Conservation (phyloP, 2,888 invertebrate genomes). For the Tenthredo distinguenda region DNA sequence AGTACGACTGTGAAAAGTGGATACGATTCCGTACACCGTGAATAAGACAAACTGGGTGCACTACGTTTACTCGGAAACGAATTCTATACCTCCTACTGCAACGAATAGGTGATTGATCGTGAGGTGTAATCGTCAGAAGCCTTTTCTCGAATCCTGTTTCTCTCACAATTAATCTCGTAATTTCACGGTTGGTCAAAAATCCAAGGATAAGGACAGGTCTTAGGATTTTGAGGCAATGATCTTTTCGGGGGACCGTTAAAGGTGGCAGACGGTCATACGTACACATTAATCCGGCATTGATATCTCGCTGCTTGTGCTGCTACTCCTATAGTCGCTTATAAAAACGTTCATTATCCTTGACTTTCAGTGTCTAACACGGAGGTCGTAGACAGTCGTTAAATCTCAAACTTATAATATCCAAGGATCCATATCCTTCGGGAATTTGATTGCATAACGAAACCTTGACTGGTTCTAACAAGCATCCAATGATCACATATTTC, state of each 20-base stretch:
- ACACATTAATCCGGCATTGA: slow-evolving; percentile 48
- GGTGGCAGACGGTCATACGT: slow-evolving; percentile 67
- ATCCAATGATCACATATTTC: neutral
- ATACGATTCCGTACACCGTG: neutral
- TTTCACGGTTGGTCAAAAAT: neutral
- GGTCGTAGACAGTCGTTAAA: slow-evolving; percentile 67
- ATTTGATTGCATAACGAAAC: neutral
- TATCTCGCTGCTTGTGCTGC: neutral
- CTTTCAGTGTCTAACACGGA: slow-evolving; percentile 69
- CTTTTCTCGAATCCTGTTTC: neutral
- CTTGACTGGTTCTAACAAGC: neutral
- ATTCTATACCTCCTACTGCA: neutral
- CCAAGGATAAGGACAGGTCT: neutral
- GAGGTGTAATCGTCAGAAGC: neutral
- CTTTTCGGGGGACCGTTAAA: slow-evolving; percentile 34
- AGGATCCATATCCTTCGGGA: neutral
- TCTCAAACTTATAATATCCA: slow-evolving; percentile 24
- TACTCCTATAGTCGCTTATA: slow-evolving; percentile 38
- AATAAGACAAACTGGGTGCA: neutral
- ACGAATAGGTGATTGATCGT: neutral
- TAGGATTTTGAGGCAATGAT: slow-evolving; percentile 8
- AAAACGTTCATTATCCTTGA: slow-evolving; percentile 63
- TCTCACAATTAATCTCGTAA: neutral
- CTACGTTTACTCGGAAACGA: neutral
- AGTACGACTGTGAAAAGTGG: neutral